Evolutionary conservation across 2,888 invertebrate genomes (phyloP).

Genomic region (Macrostomum cliftonense): DNA sequence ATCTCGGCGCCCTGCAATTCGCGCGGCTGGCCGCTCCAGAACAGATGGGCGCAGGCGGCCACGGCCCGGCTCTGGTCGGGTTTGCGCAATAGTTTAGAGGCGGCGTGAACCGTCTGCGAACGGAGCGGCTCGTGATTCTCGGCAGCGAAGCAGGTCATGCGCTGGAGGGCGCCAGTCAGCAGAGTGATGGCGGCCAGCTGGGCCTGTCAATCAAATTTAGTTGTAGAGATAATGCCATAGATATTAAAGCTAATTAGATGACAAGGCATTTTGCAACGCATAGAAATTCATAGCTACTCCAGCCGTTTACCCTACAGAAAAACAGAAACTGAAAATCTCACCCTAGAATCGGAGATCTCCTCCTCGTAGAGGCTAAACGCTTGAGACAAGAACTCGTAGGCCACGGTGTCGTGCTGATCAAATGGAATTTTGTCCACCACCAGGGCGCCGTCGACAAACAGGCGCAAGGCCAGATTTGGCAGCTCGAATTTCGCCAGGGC

Average conservation of each 20-base stretch:
- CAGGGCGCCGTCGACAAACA: slow-evolving; percentile 84
- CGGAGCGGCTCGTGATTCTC: slow-evolving; percentile 90
- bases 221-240: neutral
- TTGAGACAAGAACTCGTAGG: slow-evolving; percentile 90
- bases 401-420: slow-evolving; percentile 82
- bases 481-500: slow-evolving; percentile 82
- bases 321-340: too few relatives aligned
- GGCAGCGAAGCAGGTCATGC: slow-evolving; percentile 76
- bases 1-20: slow-evolving; percentile 22
- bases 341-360: slow-evolving; percentile 44
- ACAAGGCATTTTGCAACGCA: too few relatives aligned
- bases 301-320: too few relatives aligned
- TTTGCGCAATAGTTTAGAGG: slow-evolving; percentile 82
- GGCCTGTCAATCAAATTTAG: slow-evolving; percentile 64
- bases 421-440: slow-evolving; percentile 77
- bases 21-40: slow-evolving; percentile 61
- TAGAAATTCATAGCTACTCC: too few relatives aligned
- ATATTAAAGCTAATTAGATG: neutral
- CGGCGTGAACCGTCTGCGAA: slow-evolving; percentile 83
- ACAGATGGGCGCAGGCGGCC: slow-evolving; percentile 76
- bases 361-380: slow-evolving; percentile 94
- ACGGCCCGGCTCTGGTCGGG: slow-evolving; percentile 93
- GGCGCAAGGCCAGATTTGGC: slow-evolving; percentile 70
- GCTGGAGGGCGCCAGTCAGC: slow-evolving; percentile 82
- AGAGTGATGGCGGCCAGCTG: slow-evolving; percentile 84